These are phyloP conservation scores for Drosophila ustulata DNA, from an alignment of 2,888 invertebrate genomes.

Conservation along the genomic window DNA sequence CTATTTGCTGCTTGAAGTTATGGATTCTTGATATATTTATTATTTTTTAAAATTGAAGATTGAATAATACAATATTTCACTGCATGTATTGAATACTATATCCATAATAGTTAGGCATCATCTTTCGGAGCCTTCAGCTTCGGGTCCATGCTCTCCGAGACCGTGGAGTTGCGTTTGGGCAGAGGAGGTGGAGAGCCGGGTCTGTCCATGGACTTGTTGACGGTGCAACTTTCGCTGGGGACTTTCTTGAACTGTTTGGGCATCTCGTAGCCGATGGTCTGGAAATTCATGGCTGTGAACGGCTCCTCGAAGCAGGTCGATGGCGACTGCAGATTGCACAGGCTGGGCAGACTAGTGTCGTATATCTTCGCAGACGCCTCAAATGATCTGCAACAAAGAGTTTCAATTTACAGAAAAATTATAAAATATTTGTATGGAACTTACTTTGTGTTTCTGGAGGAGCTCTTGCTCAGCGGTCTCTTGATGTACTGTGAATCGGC, in stretches of 20 bases:
- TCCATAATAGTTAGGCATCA: not conserved
- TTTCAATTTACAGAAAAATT: not conserved
- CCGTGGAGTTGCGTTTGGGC: constrained; percentile 79
- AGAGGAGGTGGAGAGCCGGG: constrained; percentile 80
- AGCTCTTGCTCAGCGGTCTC: constrained; percentile 26
- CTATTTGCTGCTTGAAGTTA: too few relatives aligned
- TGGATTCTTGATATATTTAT: not conserved
- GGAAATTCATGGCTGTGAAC: constrained; percentile 30
- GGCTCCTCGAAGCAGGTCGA: constrained; percentile 60
- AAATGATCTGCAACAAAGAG: constrained; percentile 38
- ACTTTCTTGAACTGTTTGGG: constrained; percentile 56
- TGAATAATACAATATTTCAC: not conserved
- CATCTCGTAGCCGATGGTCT: constrained; percentile 66
- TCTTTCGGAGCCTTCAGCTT: not conserved
- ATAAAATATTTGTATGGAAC: not conserved
- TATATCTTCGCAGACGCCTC: constrained; percentile 9
- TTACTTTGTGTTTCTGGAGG: constrained; percentile 25
- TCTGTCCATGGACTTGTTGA: constrained; percentile 58
- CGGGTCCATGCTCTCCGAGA: constrained; percentile 25
- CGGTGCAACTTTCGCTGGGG: constrained; percentile 45
- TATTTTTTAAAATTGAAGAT: not conserved
- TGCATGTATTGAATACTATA: not conserved
- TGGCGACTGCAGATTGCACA: constrained; percentile 44
- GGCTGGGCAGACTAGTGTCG: constrained; percentile 39
- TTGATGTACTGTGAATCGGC: constrained; percentile 59